Evolutionary conservation across 2,888 invertebrate genomes (phyloP).

Genomic region (Hemicrepidius hirtus): DNA sequence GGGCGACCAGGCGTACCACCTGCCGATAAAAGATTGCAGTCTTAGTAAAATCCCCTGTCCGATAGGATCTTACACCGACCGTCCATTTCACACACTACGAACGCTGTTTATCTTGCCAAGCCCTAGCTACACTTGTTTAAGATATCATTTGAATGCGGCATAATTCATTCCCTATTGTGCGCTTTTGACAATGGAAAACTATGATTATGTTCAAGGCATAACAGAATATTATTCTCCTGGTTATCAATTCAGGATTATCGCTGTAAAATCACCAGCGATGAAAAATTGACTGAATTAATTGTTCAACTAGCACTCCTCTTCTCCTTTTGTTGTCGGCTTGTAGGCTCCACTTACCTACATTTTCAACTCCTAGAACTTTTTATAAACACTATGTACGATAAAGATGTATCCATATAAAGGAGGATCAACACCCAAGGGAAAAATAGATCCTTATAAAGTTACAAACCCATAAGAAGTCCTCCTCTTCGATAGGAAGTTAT

Average conservation of each 20-base stretch:
- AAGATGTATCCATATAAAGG: too few species aligned
- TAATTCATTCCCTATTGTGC: conserved; percentile 62
- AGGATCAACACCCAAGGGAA: too few species aligned
- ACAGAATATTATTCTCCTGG: conserved; percentile 23
- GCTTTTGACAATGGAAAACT: conserved; percentile 55
- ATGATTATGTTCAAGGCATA: conserved; percentile 31
- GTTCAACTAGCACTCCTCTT: not conserved
- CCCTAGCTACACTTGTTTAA: conserved; percentile 63
- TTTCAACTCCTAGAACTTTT: too few species aligned
- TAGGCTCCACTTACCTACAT: not conserved
- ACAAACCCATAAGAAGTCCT: too few species aligned
- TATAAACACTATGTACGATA: too few species aligned
- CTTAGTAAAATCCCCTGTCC: conserved; percentile 62
- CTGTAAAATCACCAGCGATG: conserved; percentile 4
- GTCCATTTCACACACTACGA: conserved; percentile 63
- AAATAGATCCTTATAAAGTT: too few species aligned
- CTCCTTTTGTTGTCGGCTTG: not conserved
- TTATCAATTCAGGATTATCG: conserved; percentile 29
- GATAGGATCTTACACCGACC: conserved; percentile 63
- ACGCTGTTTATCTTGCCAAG: conserved; percentile 61
- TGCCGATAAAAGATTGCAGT: conserved; percentile 65
- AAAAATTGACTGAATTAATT: conserved; percentile 17
- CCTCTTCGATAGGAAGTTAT: too few species aligned
- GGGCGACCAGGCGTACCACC: conserved; percentile 63
- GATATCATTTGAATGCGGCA: conserved; percentile 63